phyloP scores from a whole-genome alignment of 2,113 vertebrate genomes.

The Bombycilla garrulus region DNA sequence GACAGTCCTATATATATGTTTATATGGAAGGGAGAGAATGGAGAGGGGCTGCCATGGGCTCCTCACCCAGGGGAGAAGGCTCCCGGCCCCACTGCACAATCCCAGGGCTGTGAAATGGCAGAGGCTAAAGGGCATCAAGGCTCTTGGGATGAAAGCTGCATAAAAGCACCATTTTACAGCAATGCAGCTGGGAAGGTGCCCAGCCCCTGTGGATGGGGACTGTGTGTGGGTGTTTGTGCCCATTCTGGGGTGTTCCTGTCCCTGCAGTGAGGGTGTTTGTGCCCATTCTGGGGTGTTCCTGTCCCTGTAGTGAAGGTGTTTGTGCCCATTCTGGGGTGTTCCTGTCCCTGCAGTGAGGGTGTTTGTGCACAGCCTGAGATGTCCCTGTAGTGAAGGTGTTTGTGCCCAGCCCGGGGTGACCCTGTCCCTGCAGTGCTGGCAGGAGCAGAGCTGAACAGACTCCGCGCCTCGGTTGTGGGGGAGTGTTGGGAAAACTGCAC shows the following conservation, averaged over 20 bases:
- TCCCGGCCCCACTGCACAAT: accelerated
- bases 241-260: not conserved
- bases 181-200: accelerated
- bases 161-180: not conserved
- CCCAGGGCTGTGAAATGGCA: not conserved
- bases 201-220: not conserved
- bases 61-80: not conserved
- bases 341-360: not conserved
- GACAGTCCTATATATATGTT: not conserved
- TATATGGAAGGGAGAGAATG: not conserved
- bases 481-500: conserved; percentile 14
- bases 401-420: not conserved
- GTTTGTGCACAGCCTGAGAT: not conserved
- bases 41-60: not conserved
- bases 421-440: not conserved
- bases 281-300: not conserved
- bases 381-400: not conserved
- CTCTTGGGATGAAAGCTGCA: not conserved
- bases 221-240: not conserved
- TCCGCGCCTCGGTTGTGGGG: not conserved
- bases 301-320: not conserved
- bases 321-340: not conserved
- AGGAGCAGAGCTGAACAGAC: not conserved
- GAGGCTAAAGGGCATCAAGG: not conserved
- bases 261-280: not conserved